Evolutionary conservation across 2,888 invertebrate genomes (phyloP), one percentile per base, ranked within the genome.

Genomic region (Ditylenchus weischeri): DNA sequence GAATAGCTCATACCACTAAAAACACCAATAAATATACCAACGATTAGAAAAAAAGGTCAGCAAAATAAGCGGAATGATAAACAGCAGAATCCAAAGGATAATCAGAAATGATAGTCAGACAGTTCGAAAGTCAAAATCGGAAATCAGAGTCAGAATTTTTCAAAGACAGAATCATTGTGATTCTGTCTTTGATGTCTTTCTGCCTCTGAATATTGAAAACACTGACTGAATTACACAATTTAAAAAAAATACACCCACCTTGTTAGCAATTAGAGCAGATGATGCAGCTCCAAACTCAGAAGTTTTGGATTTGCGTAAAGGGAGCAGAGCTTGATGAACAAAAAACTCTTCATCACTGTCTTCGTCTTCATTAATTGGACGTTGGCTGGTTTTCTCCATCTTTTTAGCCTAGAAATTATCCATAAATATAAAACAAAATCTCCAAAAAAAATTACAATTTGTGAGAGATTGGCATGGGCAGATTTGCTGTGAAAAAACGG

Each of bases 261-360:
- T 21, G 1, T 23, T 18, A 29, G 35, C 23, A 15, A 43, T 8
- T 48, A 29, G 21, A 35, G 19, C n/a, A 29, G 11, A 19, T 13
- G 48, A n/a, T 38, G 29, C 29, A 47, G 21, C 49, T 11, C 35
- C 21, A 36, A 62, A n/a, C 35, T 43, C 43, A 43, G 43, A 43
- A 43, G 65, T 60, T 23, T 65, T 61, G 10, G 66, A 66, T 38
- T 66, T 66, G 35, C 66, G 66, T 6, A 66, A 51, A 19, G 65
- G 65, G 5, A 62, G 23, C 19, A 66, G 43, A 0, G 62, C 23
- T n/a, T 23, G 29, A 48, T 66, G 36, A 18, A 21, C 19, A 57
- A 19, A 66, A 60, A 66, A 43, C 47, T 66, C 66, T 38, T 66
- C 66, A 29, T 66, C 66, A 35, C 66, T 66, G 38, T 62, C 62